phyloP scores from a whole-genome alignment of 1,140 invertebrate genomes.

The Chrysomallon squamiferum region DNA sequence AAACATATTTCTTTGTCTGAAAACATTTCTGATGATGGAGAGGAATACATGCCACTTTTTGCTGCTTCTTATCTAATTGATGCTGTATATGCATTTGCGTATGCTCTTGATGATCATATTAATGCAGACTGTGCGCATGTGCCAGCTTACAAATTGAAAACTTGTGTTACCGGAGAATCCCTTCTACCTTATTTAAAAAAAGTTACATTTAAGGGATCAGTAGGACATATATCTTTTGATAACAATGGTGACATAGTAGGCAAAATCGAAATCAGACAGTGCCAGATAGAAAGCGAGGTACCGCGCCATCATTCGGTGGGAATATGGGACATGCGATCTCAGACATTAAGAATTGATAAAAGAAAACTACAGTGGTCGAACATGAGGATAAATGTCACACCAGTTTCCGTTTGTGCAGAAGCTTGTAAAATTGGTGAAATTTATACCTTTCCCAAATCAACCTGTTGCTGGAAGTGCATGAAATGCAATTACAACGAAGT shows the following conservation, averaged over 20 bases:
- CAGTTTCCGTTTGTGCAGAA: constrained; percentile 34
- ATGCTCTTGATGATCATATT: constrained; percentile 70
- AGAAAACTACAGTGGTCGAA: constrained; percentile 10
- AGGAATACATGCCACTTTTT: constrained; percentile 39
- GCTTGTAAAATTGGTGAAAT: constrained; percentile 27
- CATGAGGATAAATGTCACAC: background rate
- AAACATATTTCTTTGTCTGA: background rate
- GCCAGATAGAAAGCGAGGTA: background rate
- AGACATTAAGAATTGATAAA: constrained; percentile 11
- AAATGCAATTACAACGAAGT: constrained; percentile 44
- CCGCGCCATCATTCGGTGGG: constrained; percentile 14
- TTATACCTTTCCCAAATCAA: constrained; percentile 29
- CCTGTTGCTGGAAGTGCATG: constrained; percentile 41
- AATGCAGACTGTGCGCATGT: constrained; percentile 14
- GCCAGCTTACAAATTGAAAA: background rate
- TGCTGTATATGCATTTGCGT: constrained; percentile 83
- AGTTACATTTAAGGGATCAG: constrained; percentile 29
- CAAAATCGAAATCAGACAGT: constrained; percentile 31
- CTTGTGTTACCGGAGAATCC: constrained; percentile 26
- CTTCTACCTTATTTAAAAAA: constrained; percentile 30
- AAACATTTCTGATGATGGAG: constrained; percentile 71
- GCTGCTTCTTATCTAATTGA: constrained; percentile 82
- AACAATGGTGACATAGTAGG: constrained; percentile 42
- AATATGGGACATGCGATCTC: constrained; percentile 26
- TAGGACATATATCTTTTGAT: constrained; percentile 42